Percentiles rank a stretch among this genome's conserved stretches.
phyloP scores from a whole-genome alignment of 2,888 invertebrate species.

The Patella pellucida region DNA sequence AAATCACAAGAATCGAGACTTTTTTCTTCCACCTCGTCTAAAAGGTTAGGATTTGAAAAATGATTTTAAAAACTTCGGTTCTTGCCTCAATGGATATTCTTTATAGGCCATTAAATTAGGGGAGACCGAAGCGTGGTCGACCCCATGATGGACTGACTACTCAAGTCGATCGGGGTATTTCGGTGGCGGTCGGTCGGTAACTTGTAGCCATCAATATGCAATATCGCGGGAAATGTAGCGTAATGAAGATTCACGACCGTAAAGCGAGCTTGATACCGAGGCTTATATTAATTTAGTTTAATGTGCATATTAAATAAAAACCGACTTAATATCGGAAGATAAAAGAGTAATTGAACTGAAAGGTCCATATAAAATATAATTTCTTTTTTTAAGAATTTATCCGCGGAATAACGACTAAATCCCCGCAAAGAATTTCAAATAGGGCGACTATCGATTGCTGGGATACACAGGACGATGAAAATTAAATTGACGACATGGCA shows the following conservation, averaged over 20 bases:
- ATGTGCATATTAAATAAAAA: slow-evolving; percentile 8
- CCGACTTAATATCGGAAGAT: background rate
- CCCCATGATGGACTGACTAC: background rate
- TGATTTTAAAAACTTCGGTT: background rate
- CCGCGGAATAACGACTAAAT: background rate
- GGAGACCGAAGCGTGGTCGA: background rate
- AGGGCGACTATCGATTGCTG: background rate
- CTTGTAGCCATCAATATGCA: slow-evolving; percentile 5
- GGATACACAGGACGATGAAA: background rate
- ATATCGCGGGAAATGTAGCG: slow-evolving; percentile 1
- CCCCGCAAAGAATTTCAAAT: background rate
- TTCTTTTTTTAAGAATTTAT: background rate
- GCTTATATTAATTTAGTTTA: slow-evolving; percentile 3
- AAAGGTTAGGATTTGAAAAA: background rate
- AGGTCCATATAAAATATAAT: slow-evolving; percentile 1
- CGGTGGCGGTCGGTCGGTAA: slow-evolving; percentile 1
- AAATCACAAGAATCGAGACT: too few species aligned
- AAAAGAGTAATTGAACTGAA: slow-evolving; percentile 2
- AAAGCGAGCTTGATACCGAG: background rate
- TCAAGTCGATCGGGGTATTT: background rate
- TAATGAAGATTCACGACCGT: background rate
- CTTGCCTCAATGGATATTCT: slow-evolving; percentile 1
- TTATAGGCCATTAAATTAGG: background rate
- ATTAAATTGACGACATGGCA: too few species aligned
- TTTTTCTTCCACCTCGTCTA: background rate